These are phyloP conservation scores for Cetoscarus ocellatus DNA, from an alignment of 2,797 vertebrate genomes.

Conservation along the genomic window DNA sequence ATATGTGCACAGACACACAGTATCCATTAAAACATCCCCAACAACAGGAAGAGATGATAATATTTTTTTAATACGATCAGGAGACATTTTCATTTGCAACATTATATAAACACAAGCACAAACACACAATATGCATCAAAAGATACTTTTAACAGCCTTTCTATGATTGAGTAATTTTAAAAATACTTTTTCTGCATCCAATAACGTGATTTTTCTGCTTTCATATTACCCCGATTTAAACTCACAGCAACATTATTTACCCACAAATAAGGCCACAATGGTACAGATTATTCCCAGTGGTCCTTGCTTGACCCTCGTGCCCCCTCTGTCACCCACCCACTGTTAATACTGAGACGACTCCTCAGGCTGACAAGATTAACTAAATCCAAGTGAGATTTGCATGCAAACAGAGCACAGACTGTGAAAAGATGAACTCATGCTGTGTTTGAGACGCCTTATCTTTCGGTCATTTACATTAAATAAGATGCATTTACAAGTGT, in stretches of 20 bases:
- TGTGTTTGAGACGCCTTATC: constrained; percentile 49
- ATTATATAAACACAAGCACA: too few species aligned
- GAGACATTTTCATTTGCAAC: too few species aligned
- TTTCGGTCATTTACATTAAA: constrained; percentile 42
- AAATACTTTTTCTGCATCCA: not conserved
- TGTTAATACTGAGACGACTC: constrained; percentile 9
- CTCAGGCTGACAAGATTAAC: constrained; percentile 64
- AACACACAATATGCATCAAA: too few species aligned
- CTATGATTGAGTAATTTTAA: too few species aligned
- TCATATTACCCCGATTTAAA: not conserved
- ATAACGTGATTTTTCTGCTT: not conserved
- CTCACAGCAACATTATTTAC: not conserved
- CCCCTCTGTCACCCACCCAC: constrained; percentile 1
- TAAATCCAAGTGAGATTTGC: constrained; percentile 67
- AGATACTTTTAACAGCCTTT: too few species aligned
- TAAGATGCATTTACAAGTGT: not conserved
- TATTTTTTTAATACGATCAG: too few species aligned
- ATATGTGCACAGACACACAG: too few species aligned
- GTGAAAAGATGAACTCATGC: constrained; percentile 42
- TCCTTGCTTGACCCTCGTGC: not conserved
- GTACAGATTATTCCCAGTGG: not conserved
- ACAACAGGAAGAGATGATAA: too few species aligned
- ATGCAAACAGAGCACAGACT: constrained; percentile 53
- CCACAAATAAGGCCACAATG: not conserved
- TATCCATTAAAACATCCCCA: too few species aligned